phyloP scores from a whole-genome alignment of 2,888 invertebrate species.

The Brachypalpus laphriformis region DNA sequence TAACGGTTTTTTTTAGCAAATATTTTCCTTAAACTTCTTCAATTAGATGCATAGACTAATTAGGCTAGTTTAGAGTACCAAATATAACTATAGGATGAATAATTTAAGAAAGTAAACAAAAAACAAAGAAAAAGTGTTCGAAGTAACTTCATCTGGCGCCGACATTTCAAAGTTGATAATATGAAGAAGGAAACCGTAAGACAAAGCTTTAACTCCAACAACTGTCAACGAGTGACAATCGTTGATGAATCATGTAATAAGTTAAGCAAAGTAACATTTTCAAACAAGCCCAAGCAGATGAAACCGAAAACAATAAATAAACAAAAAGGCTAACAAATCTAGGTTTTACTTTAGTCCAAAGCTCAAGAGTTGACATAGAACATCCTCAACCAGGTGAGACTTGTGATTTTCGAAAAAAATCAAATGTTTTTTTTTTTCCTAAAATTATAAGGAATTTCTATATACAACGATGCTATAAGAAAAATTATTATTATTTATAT shows the following conservation, averaged over 20 bases:
- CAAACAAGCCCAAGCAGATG: neutral
- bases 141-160: neutral
- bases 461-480: constrained; percentile 1
- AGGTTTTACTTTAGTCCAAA: constrained; percentile 19
- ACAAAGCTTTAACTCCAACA: neutral
- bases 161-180: neutral
- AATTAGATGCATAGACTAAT: constrained; percentile 23
- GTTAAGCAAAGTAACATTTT: neutral
- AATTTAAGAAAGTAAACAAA: constrained; percentile 1
- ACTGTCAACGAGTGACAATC: too few relatives aligned
- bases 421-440: too few relatives aligned
- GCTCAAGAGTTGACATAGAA: constrained; percentile 19
- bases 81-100: constrained; percentile 21
- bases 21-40: neutral
- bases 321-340: neutral
- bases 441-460: constrained; percentile 9
- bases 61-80: constrained; percentile 50
- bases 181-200: neutral
- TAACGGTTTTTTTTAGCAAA: constrained; percentile 41
- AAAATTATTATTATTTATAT: constrained; percentile 5
- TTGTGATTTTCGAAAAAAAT: constrained; percentile 8
- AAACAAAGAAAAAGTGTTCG: constrained; percentile 3
- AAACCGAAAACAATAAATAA: neutral
- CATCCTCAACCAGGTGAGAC: constrained; percentile 7
- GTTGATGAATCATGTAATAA: neutral